Base-by-base conservation (phyloP, 2,888 invertebrate species). In the Amphipoea oculea region DNA sequence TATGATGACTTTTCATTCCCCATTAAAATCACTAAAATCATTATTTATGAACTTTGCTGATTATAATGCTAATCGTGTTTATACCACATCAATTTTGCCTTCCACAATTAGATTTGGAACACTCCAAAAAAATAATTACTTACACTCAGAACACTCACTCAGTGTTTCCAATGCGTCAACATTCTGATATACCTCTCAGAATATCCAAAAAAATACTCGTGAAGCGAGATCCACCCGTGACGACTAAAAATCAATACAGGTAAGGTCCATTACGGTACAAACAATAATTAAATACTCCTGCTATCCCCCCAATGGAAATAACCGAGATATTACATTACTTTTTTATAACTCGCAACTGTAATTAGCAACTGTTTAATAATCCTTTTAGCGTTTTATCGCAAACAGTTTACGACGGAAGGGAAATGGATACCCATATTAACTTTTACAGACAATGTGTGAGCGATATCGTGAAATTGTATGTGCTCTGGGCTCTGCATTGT, bases 351-450 rank as follows among this genome's bases (percentile, higher is more conserved):
- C 68, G 48, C 70, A 78, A 68, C 75, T 70, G 82, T 88, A 88
- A 88, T 88, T 88, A 89, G 79, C 86, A 86, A 79, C 84, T 89
- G 89, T 88, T 88, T 88, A 84, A 84, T 88, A 84, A 84, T 84
- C 84, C 88, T 89, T 88, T 88, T 89, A 89, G 73, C 78, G 51
- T 86, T 89, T 89, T 88, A 88, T 88, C 87, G 79, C 86, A 74
- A 83, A 80, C 79, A 80, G 78, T 89, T 84, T 89, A 88, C 81
- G 86, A 89, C 74, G 69, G 72, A 77, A 74, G 65, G 79, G 84
- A 82, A 86, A 89, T 80, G 82, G 79, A 88, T 78, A 82, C 73
- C 77, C 79, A 73, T 88, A 88, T 84, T 86, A 88, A 88, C 78
- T 84, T 84, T 79, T 69, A 83, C 69, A 73, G 79, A 77, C 51